phyloP scores from a whole-genome alignment of 2,797 vertebrate genomes.

The Crenuchus spilurus region DNA sequence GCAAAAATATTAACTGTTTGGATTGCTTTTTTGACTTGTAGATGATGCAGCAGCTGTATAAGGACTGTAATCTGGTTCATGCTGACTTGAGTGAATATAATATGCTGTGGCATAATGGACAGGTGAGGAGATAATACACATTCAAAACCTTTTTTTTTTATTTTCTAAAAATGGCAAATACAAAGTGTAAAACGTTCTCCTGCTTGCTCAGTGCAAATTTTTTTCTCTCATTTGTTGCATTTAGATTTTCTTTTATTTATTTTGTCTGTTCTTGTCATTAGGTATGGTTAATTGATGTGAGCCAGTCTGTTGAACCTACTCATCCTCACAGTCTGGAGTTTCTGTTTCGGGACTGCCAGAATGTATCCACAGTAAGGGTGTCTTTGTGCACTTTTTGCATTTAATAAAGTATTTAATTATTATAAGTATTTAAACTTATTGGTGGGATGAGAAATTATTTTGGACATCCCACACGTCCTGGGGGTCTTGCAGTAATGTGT shows the following conservation, averaged over 20 bases:
- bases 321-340: constrained; percentile 95
- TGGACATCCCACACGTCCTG: no score
- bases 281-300: constrained; percentile 98
- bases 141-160: not conserved
- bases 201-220: not conserved
- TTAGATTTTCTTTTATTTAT: not conserved
- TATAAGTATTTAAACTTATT: no score
- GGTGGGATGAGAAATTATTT: no score
- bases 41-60: constrained; percentile 92
- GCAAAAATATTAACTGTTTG: not conserved
- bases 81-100: constrained; percentile 98
- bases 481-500: no score
- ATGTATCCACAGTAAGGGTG: constrained; percentile 87
- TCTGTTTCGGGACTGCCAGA: constrained; percentile 94
- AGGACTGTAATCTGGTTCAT: constrained; percentile 89
- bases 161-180: not conserved
- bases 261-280: constrained; percentile 56
- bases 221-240: not conserved
- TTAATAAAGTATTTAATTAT: not conserved
- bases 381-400: not conserved
- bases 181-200: no score
- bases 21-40: constrained; percentile 56
- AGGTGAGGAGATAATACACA: constrained; percentile 72
- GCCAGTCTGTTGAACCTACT: constrained; percentile 94
- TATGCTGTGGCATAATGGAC: constrained; percentile 92